phyloP scores from a whole-genome alignment of 1,140 invertebrate genomes.

The Calosoma granatense region DNA sequence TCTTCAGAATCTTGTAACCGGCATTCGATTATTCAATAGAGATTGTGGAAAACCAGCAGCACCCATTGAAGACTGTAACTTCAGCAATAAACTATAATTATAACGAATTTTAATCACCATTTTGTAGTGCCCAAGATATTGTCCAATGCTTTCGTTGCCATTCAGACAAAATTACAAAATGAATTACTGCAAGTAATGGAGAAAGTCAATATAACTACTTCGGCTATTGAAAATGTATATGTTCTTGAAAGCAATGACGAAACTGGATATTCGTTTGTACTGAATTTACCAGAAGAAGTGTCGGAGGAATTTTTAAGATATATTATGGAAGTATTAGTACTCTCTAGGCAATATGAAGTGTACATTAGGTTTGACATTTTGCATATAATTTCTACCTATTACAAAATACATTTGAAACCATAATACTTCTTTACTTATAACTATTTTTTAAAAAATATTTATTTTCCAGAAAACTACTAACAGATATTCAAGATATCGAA shows the following conservation, averaged over 20 bases:
- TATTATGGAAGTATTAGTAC: conserved; percentile 42
- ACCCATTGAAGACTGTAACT: conserved; percentile 53
- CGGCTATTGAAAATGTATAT: conserved; percentile 39
- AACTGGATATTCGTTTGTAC: conserved; percentile 16
- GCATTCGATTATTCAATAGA: conserved; percentile 56
- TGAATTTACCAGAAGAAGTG: conserved; percentile 18
- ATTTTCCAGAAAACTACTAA: conserved; percentile 42
- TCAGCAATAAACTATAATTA: too few species aligned
- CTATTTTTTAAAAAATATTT: conserved; percentile 11
- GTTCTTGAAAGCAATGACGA: conserved; percentile 29
- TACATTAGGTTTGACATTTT: conserved; percentile 41
- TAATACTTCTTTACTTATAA: too few species aligned
- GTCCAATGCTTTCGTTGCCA: conserved; percentile 44
- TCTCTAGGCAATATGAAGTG: conserved; percentile 52
- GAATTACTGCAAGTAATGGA: conserved; percentile 45
- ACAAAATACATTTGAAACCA: too few species aligned
- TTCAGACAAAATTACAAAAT: conserved; percentile 39
- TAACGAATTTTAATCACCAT: conserved; percentile 6
- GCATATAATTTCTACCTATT: too few species aligned
- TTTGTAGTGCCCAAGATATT: conserved; percentile 47
- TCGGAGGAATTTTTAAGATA: conserved; percentile 34
- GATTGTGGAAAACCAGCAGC: conserved; percentile 54
- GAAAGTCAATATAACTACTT: conserved; percentile 48
- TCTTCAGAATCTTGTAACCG: conserved; percentile 47
- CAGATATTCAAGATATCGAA: conserved; percentile 32